Evolutionary conservation across 2,888 invertebrate genomes (phyloP), one percentile per base, ranked within the genome.

Genomic region (Oasisia sp.): DNA sequence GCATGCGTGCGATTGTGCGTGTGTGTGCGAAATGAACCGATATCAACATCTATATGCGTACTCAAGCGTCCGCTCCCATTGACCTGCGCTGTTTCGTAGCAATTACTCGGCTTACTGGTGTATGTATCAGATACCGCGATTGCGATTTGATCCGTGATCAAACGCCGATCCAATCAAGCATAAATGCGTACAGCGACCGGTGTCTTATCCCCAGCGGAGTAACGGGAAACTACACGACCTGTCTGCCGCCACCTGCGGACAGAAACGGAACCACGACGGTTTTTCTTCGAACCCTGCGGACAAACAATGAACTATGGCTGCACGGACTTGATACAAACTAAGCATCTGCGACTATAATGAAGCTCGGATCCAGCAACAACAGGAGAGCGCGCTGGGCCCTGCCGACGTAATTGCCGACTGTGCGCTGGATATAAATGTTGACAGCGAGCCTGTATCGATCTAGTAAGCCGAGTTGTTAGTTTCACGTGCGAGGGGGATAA

Each of bases 341-440:
- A 38, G 38, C 38, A 38, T 38, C 38, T 38, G 38, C 38, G 38
- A 38, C 38, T 38, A 38, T 38, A 38, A 38, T 38, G 38, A 50
- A 50, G 14, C 50, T 1, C 12, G 50, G 50, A 50, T 14, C 50
- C 50, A 12, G 50, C 50, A 7, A 14, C 50, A 50, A 50, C 14
- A 14, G 50, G 74, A 19, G 14, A 19, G 74, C 74, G 27, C 74
- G 74, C 1, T 27, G n/a, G 74, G 74, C 74, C 27, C 5, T 74
- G 74, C 27, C 27, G 19, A n/a, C 27, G 7, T 5, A 74, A 74
- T 19, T 74, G 74, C 74, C 7, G 74, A 74, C 74, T 74, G 74
- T 74, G n/a, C n/a, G 74, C n/a, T n/a, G 74, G 74, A 74, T 74
- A 74, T 19, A 74, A 74, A 74, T 74, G n/a, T 74, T 74, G 74